Percentiles rank a stretch among this genome's conserved stretches.
Evolutionary conservation across 1,140 invertebrate species (phyloP).

Genomic region (Rhagoletis zephyria): DNA sequence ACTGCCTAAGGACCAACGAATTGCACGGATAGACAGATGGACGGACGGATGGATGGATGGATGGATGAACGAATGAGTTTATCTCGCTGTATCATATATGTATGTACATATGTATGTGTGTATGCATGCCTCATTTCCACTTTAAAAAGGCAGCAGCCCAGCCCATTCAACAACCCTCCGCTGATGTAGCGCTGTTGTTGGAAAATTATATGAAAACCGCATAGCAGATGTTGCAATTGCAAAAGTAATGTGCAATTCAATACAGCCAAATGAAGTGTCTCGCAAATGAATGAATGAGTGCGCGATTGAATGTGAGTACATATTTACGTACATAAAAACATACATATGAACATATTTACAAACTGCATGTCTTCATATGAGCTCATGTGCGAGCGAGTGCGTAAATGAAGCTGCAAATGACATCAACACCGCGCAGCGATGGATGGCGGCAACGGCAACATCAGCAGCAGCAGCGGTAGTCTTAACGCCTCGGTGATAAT

Average conservation of each 20-base stretch:
- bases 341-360: neutral
- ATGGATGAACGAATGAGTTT: constrained; percentile 6
- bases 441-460: neutral
- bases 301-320: neutral
- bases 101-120: neutral
- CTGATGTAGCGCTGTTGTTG: neutral
- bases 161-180: constrained; percentile 36
- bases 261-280: neutral
- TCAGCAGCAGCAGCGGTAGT: neutral
- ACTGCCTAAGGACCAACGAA: constrained; percentile 40
- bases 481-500: constrained; percentile 36
- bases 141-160: neutral
- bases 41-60: neutral
- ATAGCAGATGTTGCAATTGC: constrained; percentile 51
- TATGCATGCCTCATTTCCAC: neutral
- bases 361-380: neutral
- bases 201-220: constrained; percentile 50
- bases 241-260: constrained; percentile 49
- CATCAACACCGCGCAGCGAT: constrained; percentile 39
- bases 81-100: neutral
- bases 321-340: neutral
- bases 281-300: constrained; percentile 10
- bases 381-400: neutral
- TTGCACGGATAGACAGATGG: neutral
- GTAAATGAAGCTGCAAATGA: constrained; percentile 51